Percentiles rank a stretch among this genome's conserved stretches.
phyloP scores from a whole-genome alignment of 2,888 invertebrate species.

The Ecdyonurus torrentis region DNA sequence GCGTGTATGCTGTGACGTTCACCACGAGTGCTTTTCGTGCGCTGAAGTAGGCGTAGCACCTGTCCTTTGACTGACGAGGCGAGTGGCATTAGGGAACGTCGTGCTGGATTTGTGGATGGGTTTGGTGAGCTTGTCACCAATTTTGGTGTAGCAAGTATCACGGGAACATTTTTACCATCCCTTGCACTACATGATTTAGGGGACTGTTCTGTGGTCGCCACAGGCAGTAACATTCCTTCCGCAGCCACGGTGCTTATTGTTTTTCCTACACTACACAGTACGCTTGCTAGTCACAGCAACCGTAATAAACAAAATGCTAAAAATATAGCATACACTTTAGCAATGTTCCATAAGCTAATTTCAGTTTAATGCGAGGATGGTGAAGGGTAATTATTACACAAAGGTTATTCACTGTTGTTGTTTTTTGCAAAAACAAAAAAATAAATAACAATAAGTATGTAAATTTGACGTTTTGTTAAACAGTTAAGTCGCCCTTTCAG shows the following conservation, averaged over 20 bases:
- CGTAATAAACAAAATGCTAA: background rate
- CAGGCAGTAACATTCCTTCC: background rate
- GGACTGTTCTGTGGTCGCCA: background rate
- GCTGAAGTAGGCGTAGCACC: constrained; percentile 34
- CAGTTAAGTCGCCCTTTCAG: too few species aligned
- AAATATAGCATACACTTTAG: background rate
- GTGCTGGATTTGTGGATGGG: constrained; percentile 6
- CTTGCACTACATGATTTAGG: background rate
- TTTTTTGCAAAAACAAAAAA: too few species aligned
- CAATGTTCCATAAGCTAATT: background rate
- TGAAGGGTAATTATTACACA: too few species aligned
- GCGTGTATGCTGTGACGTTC: background rate
- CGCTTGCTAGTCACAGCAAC: too few species aligned
- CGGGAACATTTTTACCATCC: background rate
- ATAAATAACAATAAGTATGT: too few species aligned
- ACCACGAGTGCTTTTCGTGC: constrained; percentile 7
- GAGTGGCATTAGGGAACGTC: constrained; percentile 21
- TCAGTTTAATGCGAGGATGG: background rate
- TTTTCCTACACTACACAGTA: background rate
- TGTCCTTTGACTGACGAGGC: constrained; percentile 44
- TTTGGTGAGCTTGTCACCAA: background rate
- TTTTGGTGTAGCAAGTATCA: background rate
- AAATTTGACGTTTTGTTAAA: too few species aligned
- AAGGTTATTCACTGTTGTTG: too few species aligned
- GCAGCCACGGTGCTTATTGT: background rate